Percentiles rank a stretch among this genome's conserved stretches.
Evolutionary conservation across 1,140 invertebrate genomes (phyloP).

Genomic region (Brachionus koreanus): DNA sequence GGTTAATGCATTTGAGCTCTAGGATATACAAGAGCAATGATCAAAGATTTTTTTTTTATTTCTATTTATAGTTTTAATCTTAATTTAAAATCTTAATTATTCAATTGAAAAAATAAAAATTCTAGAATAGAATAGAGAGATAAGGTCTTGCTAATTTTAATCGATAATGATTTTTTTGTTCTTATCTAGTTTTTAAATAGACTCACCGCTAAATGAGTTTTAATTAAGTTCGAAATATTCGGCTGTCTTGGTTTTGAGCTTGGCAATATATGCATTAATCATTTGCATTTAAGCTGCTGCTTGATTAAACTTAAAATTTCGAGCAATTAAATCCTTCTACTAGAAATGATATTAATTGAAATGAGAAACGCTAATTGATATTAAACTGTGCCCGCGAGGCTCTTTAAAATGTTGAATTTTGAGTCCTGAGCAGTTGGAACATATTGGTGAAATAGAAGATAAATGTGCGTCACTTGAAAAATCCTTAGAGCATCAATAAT

Average conservation of each 20-base stretch:
- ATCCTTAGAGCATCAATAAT: not conserved
- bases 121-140: not conserved
- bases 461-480: not conserved
- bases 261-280: not conserved
- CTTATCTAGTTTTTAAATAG: not conserved
- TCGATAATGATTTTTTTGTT: slow-evolving; percentile 3
- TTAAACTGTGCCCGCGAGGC: not conserved
- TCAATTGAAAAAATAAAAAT: not conserved
- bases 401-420: not conserved
- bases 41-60: not conserved
- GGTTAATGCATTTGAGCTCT: slow-evolving; percentile 30
- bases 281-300: not conserved
- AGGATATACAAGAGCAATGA: slow-evolving; percentile 17
- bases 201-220: slow-evolving; percentile 16
- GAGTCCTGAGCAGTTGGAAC: not conserved
- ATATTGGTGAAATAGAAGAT: not conserved
- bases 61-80: not conserved
- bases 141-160: not conserved
- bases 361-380: slow-evolving; percentile 30
- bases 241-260: slow-evolving; percentile 17
- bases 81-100: slow-evolving; percentile 8
- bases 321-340: slow-evolving; percentile 20
- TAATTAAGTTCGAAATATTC: slow-evolving; percentile 5
- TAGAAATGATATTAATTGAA: not conserved
- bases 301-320: slow-evolving; percentile 10